phyloP scores from a whole-genome alignment of 2,888 invertebrate species.

The Parnassius smintheus region DNA sequence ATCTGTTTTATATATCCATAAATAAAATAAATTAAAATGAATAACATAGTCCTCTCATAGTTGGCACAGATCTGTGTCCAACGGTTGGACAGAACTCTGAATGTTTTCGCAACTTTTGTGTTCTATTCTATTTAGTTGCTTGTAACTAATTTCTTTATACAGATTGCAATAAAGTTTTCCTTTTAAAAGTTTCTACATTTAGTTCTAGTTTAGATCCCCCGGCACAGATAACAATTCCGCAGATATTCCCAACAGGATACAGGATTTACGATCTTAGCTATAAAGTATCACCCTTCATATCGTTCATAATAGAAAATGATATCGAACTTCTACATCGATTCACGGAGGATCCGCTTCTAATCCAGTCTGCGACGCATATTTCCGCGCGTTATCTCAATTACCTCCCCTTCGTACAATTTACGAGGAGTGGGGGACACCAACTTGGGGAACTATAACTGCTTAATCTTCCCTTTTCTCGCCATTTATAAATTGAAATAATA shows the following conservation, averaged over 20 bases:
- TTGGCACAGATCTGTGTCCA: too few relatives aligned
- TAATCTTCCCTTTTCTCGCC: slow-evolving; percentile 20
- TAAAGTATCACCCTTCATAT: neutral
- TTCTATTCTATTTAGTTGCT: too few relatives aligned
- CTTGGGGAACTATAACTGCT: neutral
- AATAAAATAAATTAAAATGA: too few relatives aligned
- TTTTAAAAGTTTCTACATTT: slow-evolving; percentile 9
- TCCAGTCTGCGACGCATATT: slow-evolving; percentile 18
- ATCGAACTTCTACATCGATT: slow-evolving; percentile 3
- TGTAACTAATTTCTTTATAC: neutral
- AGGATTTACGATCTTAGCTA: neutral
- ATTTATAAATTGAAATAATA: slow-evolving; percentile 17
- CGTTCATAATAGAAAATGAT: slow-evolving; percentile 8
- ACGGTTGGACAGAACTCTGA: too few relatives aligned
- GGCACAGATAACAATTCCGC: neutral
- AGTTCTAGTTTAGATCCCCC: slow-evolving; percentile 1
- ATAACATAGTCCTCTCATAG: too few relatives aligned
- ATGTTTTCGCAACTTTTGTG: too few relatives aligned
- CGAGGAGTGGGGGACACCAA: neutral
- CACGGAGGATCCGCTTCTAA: slow-evolving; percentile 18
- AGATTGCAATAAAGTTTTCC: slow-evolving; percentile 1
- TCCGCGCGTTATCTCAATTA: slow-evolving; percentile 22
- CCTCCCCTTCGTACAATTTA: slow-evolving; percentile 15
- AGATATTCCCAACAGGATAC: neutral
- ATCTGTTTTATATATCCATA: too few relatives aligned